Base-by-base conservation (phyloP, 2,113 vertebrate species). In the Orientallactaga bullata region DNA sequence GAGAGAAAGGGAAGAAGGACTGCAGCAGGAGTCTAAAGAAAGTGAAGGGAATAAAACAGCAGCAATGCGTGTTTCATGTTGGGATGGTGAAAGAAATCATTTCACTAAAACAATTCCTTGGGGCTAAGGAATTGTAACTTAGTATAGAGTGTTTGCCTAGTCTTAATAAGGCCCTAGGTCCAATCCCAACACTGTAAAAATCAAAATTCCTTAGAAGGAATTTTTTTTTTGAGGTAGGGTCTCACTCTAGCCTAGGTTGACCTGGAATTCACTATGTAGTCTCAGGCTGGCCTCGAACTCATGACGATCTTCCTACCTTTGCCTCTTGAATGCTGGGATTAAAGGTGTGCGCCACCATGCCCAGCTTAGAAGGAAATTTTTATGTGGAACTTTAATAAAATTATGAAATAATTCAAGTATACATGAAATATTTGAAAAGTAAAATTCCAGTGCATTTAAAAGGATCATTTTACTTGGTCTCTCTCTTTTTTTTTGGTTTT, bases 381-480 rank as follows among this genome's bases (percentile, higher is more conserved):
- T 66, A 66, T 71, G n/a, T 37, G n/a, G n/a, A 28, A 85, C 13
- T 61, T 73, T 39, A 88, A 82, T 47, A 93, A 87, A 87, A 37
- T 30, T 74, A 58, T 63, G 42, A 91, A 89, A 73, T 73, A 85
- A 87, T 77, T 60, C 47, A 63, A 73, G 72, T 37, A 87, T 26
- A 77, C 10, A 30, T 32, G 51, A 82, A 89, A 37, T 66, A 90
- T 16, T 90, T 65, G 74, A 74, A 65, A 58, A 74, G 30, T 89
- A 20, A 87, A 79, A 91, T 73, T 89, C 58, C 13, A 74, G 9
- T 83, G 24, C 63, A 72, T 60, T 84, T 82, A 90, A 55, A 93
- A 30, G 69, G 7, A 51, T 55, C 15, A 26, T 47, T 47, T 47
- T 6, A 47, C 42, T 47, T 47, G 42, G 42, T 47, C 42, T 47